Conservation (phyloP, 2,797 vertebrate genomes). For the Artibeus lituratus region DNA sequence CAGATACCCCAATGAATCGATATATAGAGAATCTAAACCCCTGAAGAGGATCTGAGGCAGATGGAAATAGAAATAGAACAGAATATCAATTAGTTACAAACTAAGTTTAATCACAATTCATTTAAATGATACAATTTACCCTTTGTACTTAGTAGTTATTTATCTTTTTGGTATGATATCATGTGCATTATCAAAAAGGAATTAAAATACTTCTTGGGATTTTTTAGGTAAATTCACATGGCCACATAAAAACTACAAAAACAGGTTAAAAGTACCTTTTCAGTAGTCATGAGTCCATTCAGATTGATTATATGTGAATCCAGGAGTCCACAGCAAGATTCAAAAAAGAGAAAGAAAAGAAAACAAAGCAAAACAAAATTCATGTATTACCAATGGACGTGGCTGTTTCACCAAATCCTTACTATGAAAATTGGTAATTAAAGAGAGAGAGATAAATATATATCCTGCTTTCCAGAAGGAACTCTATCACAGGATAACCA, state of each 20-base stretch:
- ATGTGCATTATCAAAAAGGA: neutral
- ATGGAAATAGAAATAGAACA: neutral
- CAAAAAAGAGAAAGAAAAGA: neutral
- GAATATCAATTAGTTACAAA: conserved; percentile 4
- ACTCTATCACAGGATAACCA: neutral
- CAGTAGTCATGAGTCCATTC: neutral
- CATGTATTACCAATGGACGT: neutral
- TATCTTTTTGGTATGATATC: neutral
- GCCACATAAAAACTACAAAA: conserved; percentile 1
- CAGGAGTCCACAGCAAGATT: neutral
- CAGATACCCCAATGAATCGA: neutral
- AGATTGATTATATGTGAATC: neutral
- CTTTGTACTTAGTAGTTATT: neutral
- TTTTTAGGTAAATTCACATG: neutral
- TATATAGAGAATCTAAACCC: neutral
- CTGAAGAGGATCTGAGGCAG: neutral
- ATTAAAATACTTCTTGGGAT: conserved; percentile 34
- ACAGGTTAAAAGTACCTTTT: neutral
- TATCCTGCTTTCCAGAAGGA: neutral
- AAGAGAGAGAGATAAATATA: neutral
- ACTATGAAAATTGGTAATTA: neutral
- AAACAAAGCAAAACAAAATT: conserved; percentile 19
- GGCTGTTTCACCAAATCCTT: neutral
- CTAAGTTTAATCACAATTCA: conserved; percentile 6
- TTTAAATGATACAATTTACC: neutral